Conservation (phyloP, 2,113 vertebrate species). For the Cariama cristata region DNA sequence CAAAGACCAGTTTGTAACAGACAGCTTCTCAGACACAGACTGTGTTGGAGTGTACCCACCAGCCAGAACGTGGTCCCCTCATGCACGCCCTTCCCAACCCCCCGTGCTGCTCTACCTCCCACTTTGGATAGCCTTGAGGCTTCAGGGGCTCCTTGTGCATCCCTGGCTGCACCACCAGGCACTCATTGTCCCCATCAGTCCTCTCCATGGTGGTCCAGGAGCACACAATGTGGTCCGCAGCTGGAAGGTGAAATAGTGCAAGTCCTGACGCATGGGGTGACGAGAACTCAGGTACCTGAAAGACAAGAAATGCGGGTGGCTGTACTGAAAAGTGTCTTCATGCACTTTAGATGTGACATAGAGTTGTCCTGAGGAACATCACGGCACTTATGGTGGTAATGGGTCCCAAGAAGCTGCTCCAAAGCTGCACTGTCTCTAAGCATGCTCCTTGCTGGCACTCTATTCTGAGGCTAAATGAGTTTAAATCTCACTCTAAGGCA, state of each 20-base stretch:
- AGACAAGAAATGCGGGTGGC: background rate
- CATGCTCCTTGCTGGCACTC: background rate
- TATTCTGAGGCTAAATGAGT: background rate
- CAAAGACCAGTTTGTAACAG: background rate
- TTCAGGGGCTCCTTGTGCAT: constrained; percentile 79
- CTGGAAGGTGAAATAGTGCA: background rate
- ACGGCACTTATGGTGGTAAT: too few species aligned
- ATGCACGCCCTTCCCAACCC: background rate
- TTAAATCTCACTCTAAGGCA: background rate
- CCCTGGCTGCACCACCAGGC: constrained; percentile 85
- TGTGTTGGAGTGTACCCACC: too few species aligned
- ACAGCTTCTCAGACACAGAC: background rate
- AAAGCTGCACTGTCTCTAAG: background rate
- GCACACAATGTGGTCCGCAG: constrained; percentile 72
- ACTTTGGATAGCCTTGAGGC: constrained; percentile 84
- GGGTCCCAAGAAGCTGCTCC: background rate
- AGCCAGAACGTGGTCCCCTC: background rate
- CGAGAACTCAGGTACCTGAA: constrained; percentile 77
- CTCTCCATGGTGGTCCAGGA: constrained; percentile 90
- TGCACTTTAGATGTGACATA: background rate
- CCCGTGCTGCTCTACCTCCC: constrained; percentile 79
- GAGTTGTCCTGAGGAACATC: background rate
- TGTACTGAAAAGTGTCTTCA: background rate
- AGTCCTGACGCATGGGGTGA: background rate
- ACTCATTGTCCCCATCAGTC: constrained; percentile 75